Percentiles rank a stretch among this genome's conserved stretches.
Evolutionary conservation across 2,113 vertebrate genomes (phyloP).

Genomic region (Dicrurus megarhynchus): DNA sequence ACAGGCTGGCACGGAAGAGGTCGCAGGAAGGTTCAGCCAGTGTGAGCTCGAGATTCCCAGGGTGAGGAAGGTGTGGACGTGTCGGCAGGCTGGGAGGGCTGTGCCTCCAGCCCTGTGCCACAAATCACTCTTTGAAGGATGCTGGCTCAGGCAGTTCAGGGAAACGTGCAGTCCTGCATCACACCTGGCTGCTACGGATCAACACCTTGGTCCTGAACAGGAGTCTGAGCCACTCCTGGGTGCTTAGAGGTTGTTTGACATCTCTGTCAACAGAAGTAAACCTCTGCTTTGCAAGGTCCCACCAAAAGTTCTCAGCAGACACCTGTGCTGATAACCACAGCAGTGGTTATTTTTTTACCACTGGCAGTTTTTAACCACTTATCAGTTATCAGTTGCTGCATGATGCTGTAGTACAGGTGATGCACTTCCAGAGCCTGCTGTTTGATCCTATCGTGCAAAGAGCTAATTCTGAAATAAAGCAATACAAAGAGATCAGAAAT

Average conservation of each 20-base stretch:
- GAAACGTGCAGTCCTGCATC: background rate
- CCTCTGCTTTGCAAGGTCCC: background rate
- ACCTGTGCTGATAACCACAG: background rate
- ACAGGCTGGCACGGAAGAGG: background rate
- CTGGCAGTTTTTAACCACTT: background rate
- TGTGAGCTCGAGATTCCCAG: background rate
- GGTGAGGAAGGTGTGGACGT: fast-evolving
- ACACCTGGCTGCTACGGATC: background rate
- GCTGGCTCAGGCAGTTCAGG: fast-evolving
- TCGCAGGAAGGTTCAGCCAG: fast-evolving
- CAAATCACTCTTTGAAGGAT: background rate
- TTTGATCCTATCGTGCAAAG: background rate
- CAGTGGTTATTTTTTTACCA: background rate
- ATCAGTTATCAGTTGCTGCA: background rate
- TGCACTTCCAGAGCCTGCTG: background rate
- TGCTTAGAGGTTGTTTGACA: background rate
- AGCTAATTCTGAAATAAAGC: background rate
- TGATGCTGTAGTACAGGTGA: background rate
- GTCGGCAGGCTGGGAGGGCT: background rate
- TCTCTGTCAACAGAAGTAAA: background rate
- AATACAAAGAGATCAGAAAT: background rate
- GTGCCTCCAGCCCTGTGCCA: background rate
- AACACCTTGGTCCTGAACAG: background rate
- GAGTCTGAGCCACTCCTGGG: background rate
- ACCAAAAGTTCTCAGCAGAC: background rate